phyloP scores from a whole-genome alignment of 2,888 invertebrate species.

The Agriopis leucophaearia region DNA sequence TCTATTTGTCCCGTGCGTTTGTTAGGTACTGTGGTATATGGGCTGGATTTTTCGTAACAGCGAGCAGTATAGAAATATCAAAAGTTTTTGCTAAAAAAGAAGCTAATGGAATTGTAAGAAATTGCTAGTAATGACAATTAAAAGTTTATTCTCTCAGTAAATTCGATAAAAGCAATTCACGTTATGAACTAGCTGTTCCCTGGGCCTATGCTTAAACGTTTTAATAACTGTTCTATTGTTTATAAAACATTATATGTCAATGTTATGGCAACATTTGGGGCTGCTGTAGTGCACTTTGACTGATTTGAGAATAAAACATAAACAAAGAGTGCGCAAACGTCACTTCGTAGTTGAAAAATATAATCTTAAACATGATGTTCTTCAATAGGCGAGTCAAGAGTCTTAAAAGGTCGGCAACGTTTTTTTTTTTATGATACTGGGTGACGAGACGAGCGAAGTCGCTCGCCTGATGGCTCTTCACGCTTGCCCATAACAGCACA shows the following conservation, averaged over 20 bases:
- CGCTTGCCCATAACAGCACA: too few species aligned
- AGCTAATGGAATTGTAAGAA: neutral
- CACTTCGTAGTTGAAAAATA: neutral
- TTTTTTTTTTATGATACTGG: too few species aligned
- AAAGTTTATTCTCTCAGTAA: too few species aligned
- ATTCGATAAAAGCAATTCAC: neutral
- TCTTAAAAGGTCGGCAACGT: too few species aligned
- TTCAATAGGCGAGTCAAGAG: too few species aligned
- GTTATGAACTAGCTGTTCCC: neutral
- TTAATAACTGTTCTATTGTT: conserved; percentile 1
- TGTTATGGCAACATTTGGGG: neutral
- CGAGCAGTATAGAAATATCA: neutral
- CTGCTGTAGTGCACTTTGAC: too few species aligned
- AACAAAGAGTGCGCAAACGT: neutral
- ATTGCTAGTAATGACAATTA: neutral
- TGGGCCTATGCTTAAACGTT: neutral
- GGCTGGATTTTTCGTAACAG: neutral
- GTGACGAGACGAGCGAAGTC: too few species aligned
- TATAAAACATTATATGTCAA: neutral
- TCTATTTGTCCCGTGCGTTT: conserved; percentile 1
- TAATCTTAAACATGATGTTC: too few species aligned
- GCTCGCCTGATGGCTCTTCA: too few species aligned
- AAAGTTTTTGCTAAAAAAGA: neutral
- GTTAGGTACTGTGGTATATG: neutral
- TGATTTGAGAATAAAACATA: neutral